A percentile compares a stretch with the other conserved stretches of the same genome.
Conservation (phyloP, 2,113 vertebrate species). For the Nannobrachium achirus region DNA sequence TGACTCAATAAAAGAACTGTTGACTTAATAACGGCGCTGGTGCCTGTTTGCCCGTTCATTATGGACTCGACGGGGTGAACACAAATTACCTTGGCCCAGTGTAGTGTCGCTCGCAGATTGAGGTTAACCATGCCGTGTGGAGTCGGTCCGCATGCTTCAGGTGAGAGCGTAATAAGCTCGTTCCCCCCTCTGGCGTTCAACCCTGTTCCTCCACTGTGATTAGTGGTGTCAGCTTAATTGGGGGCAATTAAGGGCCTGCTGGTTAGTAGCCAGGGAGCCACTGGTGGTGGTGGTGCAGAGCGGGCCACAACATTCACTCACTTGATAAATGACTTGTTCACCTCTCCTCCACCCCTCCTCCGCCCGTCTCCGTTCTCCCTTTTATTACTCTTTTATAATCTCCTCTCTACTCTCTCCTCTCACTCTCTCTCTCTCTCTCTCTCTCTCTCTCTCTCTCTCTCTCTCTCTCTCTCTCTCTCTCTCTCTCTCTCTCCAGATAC, state of each 20-base stretch:
- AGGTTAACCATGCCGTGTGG: conserved; percentile 11
- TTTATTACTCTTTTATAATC: conserved; percentile 44
- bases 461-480: background rate
- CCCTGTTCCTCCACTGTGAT: conserved; percentile 56
- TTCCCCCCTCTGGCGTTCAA: conserved; percentile 50
- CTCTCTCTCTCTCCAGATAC: conserved; percentile 80
- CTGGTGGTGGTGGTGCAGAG: conserved; percentile 52
- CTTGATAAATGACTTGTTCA: conserved; percentile 62
- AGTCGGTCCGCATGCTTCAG: conserved; percentile 40
- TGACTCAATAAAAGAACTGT: conserved; percentile 27
- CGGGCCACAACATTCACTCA: conserved; percentile 63
- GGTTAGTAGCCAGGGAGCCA: conserved; percentile 67
- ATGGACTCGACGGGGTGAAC: conserved; percentile 37
- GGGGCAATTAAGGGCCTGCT: conserved; percentile 66
- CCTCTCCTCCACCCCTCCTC: conserved; percentile 54
- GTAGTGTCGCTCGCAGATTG: conserved; percentile 32
- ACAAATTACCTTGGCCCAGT: conserved; percentile 18
- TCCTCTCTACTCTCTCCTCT: conserved; percentile 13
- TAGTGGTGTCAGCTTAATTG: conserved; percentile 74
- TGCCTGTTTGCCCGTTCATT: conserved; percentile 33
- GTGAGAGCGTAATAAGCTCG: conserved; percentile 50
- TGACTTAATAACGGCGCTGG: conserved; percentile 56
- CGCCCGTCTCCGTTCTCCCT: conserved; percentile 11
- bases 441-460: background rate
- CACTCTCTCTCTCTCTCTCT: conserved; percentile 4